Percentiles rank a stretch among this genome's conserved stretches.
phyloP scores from a whole-genome alignment of 2,113 vertebrate genomes.

The Tragelaphus imberbis region DNA sequence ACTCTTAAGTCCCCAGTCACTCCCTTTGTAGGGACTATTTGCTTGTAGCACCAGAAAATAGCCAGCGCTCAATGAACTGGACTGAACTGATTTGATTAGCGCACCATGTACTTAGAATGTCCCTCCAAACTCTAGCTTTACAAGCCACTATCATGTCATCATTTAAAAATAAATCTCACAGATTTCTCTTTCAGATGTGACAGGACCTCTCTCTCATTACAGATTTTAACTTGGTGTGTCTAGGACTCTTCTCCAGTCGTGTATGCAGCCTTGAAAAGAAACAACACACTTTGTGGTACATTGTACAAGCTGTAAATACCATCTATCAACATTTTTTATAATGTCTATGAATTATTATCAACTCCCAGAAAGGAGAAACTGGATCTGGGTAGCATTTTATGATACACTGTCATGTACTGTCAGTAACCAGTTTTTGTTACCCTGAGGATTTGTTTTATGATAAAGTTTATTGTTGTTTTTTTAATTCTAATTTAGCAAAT shows the following conservation, averaged over 20 bases:
- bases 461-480: not conserved
- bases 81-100: not conserved
- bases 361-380: not conserved
- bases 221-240: not conserved
- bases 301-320: not conserved
- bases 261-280: not conserved
- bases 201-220: not conserved
- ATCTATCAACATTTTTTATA: not conserved
- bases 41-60: not conserved
- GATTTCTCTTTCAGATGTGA: conserved; percentile 27
- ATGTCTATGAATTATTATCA: not conserved
- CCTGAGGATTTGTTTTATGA: not conserved
- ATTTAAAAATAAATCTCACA: not conserved
- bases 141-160: not conserved
- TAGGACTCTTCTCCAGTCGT: not conserved
- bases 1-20: not conserved
- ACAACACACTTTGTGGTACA: not conserved
- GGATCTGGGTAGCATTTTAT: not conserved
- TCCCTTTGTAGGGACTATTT: not conserved
- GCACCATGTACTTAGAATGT: not conserved
- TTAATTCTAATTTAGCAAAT: not conserved
- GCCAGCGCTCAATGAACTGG: not conserved
- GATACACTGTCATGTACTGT: not conserved
- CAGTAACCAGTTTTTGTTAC: not conserved
- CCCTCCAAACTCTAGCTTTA: not conserved